Conservation (phyloP, 2,797 vertebrate species). For the Cygnus olor region DNA sequence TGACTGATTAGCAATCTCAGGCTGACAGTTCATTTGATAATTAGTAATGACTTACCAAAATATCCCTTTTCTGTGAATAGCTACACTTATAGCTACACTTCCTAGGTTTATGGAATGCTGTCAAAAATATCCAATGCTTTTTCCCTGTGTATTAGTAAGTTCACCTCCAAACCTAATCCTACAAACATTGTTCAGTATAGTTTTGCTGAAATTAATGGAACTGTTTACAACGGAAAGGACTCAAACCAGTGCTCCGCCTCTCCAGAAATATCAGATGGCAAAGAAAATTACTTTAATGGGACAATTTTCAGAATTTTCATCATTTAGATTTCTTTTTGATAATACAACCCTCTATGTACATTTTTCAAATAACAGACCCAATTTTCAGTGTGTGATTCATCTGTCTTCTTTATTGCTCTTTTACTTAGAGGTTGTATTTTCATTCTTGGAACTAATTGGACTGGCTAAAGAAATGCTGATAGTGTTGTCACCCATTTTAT, state of each 20-base stretch:
- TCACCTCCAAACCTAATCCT: neutral
- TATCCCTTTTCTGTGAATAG: neutral
- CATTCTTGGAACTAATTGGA: neutral
- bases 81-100: neutral
- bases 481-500: neutral
- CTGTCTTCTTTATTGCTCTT: neutral
- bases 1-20: constrained; percentile 10
- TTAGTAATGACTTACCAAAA: neutral
- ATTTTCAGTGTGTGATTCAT: neutral
- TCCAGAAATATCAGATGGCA: neutral
- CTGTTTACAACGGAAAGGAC: neutral
- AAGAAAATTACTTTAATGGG: constrained; percentile 42
- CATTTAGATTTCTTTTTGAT: neutral
- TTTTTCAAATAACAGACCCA: neutral
- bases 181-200: neutral
- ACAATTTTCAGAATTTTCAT: constrained; percentile 14
- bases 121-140: neutral
- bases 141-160: neutral
- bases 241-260: neutral
- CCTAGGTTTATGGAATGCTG: neutral
- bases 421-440: neutral
- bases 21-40: neutral
- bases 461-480: neutral
- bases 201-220: constrained; percentile 21
- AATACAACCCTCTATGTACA: neutral